Evolutionary conservation across 2,888 invertebrate species (phyloP).

Genomic region (Callinectes sapidus): DNA sequence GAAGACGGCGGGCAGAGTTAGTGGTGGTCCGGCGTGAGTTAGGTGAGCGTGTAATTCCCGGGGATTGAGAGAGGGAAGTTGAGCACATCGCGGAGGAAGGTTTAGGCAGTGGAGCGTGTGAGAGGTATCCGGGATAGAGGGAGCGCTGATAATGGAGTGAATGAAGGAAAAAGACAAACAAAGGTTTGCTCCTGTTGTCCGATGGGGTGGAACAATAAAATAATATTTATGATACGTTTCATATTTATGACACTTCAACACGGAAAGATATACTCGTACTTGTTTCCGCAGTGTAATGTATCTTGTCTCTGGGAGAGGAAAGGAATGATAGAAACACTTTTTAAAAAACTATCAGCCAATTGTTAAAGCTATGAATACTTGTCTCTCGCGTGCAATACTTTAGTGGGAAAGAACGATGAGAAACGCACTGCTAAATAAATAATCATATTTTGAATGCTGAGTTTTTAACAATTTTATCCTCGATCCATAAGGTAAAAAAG

Average conservation of each 20-base stretch:
- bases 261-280: background rate
- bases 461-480: too few relatives aligned
- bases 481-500: too few relatives aligned
- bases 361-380: too few relatives aligned
- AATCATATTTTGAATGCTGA: too few relatives aligned
- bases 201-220: background rate
- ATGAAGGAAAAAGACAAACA: conserved; percentile 8
- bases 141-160: background rate
- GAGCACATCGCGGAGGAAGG: background rate
- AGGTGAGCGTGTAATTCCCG: conserved; percentile 6
- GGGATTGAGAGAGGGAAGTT: background rate
- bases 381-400: too few relatives aligned
- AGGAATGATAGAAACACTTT: background rate
- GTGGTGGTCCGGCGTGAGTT: background rate
- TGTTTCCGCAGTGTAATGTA: background rate
- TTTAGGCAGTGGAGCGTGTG: background rate
- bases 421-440: too few relatives aligned
- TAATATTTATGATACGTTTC: background rate
- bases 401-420: too few relatives aligned
- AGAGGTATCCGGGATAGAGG: conserved; percentile 1
- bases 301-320: background rate
- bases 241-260: background rate
- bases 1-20: background rate
- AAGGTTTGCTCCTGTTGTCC: background rate
- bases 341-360: too few relatives aligned